Evolutionary conservation across 2,797 vertebrate genomes (phyloP), one percentile per base, ranked within the genome.

Genomic region (Pristis pectinata): DNA sequence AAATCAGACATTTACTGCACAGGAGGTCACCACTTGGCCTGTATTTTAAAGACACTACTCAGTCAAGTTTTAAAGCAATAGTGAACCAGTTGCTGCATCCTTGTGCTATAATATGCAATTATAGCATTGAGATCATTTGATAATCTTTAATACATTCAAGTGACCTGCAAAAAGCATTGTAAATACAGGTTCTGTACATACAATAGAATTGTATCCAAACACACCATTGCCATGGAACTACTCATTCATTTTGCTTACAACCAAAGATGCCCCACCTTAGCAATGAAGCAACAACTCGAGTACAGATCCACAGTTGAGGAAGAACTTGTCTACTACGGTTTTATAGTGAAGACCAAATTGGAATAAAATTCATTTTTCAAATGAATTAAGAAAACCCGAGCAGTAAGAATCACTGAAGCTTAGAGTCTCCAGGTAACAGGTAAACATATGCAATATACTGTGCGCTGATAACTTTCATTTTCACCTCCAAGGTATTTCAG

Each of bases 201-300:
- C 49, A 27, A 74, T 24, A 0, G 44, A 34, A 53, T 24, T 0
- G 72, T 96, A 95, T 96, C 96, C 96, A 96, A 97, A 96, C 95
- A 95, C 92, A 95, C 95, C 94, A 96, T 94, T 85, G 49, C 41
- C 17, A 93, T 94, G 95, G 95, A 82, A 41, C 44, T 30, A 64
- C 37, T 19, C 91, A 30, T 70, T 53, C 30, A 15, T 30, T 56
- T 34, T n/a, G 30, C 44, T 53, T 30, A 3, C 24, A 34, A 34
- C 49, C 67, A 74, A 76, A 74, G 10, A 70, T 94, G 92, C 92
- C 92, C 24, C 41, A 53, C 92, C 92, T 41, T 94, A 22, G 7
- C 89, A 92, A 64, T 61, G 37, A 67, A 74, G 72, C 64, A 61
- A 76, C 27, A 49, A 13, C 44, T 27, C 37, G 30, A 19, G 92